These are phyloP conservation scores for Coluber constrictor DNA, from an alignment of 2,797 vertebrate genomes.

Conservation along the genomic window DNA sequence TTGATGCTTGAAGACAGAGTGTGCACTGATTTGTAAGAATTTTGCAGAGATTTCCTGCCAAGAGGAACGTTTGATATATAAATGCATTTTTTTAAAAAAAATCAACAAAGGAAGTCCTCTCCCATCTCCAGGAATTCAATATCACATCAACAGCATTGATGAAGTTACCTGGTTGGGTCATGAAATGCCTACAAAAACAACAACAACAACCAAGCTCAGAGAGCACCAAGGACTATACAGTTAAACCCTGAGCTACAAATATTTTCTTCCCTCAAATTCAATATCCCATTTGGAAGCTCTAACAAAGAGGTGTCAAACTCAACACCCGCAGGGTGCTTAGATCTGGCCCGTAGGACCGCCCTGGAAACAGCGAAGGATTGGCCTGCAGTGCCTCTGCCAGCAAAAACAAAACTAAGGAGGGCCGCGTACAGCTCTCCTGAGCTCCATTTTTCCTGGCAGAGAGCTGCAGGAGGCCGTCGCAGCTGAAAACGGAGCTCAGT, in stretches of 20 bases:
- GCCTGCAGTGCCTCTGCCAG: too few relatives aligned
- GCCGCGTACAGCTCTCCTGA: too few relatives aligned
- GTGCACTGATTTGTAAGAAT: slow-evolving; percentile 12
- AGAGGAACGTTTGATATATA: neutral
- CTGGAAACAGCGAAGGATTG: too few relatives aligned
- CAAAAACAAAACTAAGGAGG: too few relatives aligned
- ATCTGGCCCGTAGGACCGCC: too few relatives aligned
- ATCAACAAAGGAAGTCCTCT: neutral
- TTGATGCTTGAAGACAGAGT: slow-evolving; percentile 15
- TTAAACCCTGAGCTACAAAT: neutral
- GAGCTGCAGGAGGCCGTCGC: too few relatives aligned
- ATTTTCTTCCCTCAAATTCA: neutral
- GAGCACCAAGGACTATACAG: neutral
- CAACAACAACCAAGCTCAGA: neutral
- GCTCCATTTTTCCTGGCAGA: too few relatives aligned
- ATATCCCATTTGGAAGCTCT: neutral
- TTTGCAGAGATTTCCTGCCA: slow-evolving; percentile 1
- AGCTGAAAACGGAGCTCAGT: too few relatives aligned
- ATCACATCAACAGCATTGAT: neutral
- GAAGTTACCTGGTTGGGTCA: neutral
- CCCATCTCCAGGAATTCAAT: neutral
- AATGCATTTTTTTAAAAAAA: neutral
- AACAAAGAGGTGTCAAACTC: neutral
- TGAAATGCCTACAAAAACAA: neutral
- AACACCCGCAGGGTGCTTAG: too few relatives aligned